Evolutionary conservation across 2,797 vertebrate species (phyloP).

Genomic region (Glossophaga mutica): DNA sequence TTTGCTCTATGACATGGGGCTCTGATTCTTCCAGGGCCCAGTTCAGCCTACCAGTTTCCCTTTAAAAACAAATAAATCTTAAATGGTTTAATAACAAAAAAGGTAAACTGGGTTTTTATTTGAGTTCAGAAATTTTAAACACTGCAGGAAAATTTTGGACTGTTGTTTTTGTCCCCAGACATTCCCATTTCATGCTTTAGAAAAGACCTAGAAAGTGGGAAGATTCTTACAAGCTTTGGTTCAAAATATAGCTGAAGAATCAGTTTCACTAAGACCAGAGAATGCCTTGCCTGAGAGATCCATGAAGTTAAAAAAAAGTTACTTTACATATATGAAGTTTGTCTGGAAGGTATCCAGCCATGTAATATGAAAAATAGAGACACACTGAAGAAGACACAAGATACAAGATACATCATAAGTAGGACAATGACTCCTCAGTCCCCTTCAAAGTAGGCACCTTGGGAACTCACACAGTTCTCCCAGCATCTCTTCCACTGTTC

Average conservation of each 20-base stretch:
- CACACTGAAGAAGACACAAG: not conserved
- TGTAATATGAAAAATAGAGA: not conserved
- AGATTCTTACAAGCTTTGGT: not conserved
- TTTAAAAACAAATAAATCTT: not conserved
- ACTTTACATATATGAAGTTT: not conserved
- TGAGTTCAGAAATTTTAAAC: not conserved
- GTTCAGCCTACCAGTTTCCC: not conserved
- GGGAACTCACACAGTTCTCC: no score
- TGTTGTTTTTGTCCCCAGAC: not conserved
- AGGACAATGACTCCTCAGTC: no score
- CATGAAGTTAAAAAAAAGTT: not conserved
- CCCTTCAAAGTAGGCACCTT: no score
- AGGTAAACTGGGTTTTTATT: not conserved
- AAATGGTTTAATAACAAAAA: not conserved
- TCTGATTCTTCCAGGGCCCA: not conserved
- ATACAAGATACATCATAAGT: not conserved
- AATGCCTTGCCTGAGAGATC: not conserved
- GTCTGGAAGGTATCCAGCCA: not conserved
- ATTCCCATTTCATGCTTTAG: not conserved
- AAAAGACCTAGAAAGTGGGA: not conserved
- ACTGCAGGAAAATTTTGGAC: not conserved
- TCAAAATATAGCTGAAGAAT: not conserved
- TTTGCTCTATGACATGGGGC: not conserved
- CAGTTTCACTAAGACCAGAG: not conserved
- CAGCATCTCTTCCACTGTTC: no score